Base-by-base conservation (phyloP, 1,140 invertebrate genomes). In the Calephelis nemesis region DNA sequence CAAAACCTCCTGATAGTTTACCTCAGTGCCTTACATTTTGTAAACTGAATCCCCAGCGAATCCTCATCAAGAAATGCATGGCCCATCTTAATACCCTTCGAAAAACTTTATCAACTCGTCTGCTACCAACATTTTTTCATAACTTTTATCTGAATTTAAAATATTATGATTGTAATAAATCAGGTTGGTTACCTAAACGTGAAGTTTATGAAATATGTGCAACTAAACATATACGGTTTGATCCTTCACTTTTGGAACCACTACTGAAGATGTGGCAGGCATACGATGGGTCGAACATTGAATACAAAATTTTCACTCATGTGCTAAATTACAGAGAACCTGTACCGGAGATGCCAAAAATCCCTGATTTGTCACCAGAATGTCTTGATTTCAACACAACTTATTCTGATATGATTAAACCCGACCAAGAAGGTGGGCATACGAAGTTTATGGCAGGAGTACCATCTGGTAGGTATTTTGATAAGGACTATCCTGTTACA, bases 71-170 rank as follows among this genome's bases (percentile, higher is more conserved):
- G 62, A 79, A 85, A 73, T 93, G 92, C 77, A 71, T 93, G 47
- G 76, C 68, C 7, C 82, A 88, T 68, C 76, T 93, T 5, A 93
- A 93, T 75, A 79, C 88, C 42, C 64, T 93, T 4, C 77, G 91
- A 52, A 86, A 82, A 71, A 73, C 70, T 69, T 79, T 93, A 64
- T 87, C 86, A 13, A 84, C 76, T 52, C 72, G 84, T 9, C 83
- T 85, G 69, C 72, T 87, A 42, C 81, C 83, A 7, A 76, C 73
- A 3, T 92, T 93, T 74, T 87, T 90, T 40, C 63, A 70, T 2
- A 77, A 79, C 5, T 86, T 93, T 64, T 92, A 92, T 66, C 79
- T 91, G 60, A 82, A 77, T 68, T 68, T 91, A 13, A 81, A 90
- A 75, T 90, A 85, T 81, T 84, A 80, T 69, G 92, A 93, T 73